Conservation (phyloP, 2,888 invertebrate species). For the Orthonevra nobilis region DNA sequence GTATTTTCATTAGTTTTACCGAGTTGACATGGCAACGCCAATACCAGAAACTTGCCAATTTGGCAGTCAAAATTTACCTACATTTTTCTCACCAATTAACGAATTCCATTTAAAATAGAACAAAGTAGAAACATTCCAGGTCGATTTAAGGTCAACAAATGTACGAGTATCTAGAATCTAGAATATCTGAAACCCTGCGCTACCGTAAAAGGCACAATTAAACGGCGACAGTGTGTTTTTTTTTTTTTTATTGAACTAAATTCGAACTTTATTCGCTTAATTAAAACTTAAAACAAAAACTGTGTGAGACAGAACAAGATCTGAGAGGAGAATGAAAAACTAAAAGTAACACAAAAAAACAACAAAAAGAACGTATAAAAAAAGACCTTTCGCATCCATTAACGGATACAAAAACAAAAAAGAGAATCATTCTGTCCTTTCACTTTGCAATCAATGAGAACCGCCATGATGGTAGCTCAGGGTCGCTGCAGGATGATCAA, state of each 20-base stretch:
- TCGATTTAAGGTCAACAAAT: slow-evolving; percentile 54
- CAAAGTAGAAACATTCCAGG: slow-evolving; percentile 3
- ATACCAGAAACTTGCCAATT: too few relatives aligned
- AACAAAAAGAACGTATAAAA: slow-evolving; percentile 7
- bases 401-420: slow-evolving; percentile 12
- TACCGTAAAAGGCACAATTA: slow-evolving; percentile 55
- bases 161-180: slow-evolving; percentile 52
- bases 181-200: slow-evolving; percentile 32
- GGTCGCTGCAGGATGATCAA: slow-evolving; percentile 46
- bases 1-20: too few relatives aligned
- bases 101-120: too few relatives aligned
- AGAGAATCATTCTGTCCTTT: slow-evolving; percentile 62
- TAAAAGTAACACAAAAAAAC: slow-evolving; percentile 20
- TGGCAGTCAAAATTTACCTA: too few relatives aligned
- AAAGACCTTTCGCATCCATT: slow-evolving; percentile 10
- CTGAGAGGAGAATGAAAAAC: slow-evolving; percentile 20
- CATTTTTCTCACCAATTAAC: too few relatives aligned
- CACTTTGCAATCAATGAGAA: slow-evolving; percentile 55
- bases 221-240: too few relatives aligned
- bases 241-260: slow-evolving; percentile 35
- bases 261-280: slow-evolving; percentile 61
- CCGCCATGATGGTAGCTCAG: slow-evolving; percentile 51
- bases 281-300: slow-evolving; percentile 35
- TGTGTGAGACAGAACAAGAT: slow-evolving; percentile 19
- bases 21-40: too few relatives aligned